Percentiles rank a stretch among this genome's conserved stretches.
phyloP scores from a whole-genome alignment of 2,113 vertebrate species.

The Heloderma charlesbogerti region DNA sequence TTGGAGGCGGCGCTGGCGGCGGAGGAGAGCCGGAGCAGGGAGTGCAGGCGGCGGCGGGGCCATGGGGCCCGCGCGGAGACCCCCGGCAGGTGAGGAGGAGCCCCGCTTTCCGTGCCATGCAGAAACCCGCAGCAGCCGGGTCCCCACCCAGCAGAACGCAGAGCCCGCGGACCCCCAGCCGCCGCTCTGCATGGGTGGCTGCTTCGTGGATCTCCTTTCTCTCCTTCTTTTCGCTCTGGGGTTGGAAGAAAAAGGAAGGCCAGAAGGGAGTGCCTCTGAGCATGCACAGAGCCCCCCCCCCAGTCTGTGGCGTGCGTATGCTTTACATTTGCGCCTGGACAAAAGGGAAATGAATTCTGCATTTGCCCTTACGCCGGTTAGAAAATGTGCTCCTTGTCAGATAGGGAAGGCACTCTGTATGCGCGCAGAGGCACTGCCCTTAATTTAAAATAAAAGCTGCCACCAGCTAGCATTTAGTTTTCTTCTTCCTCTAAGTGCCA shows the following conservation, averaged over 20 bases:
- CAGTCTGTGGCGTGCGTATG: too few relatives aligned
- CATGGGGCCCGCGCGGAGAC: neutral
- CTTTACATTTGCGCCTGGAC: neutral
- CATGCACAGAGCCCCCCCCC: neutral
- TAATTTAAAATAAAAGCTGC: neutral
- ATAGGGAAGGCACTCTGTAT: neutral
- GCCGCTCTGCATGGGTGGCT: neutral
- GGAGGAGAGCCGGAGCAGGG: slow-evolving; percentile 48
- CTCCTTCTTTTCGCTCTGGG: neutral
- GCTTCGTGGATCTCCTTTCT: neutral
- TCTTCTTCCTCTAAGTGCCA: neutral
- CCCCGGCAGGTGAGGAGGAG: neutral
- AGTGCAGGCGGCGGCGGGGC: slow-evolving; percentile 10
- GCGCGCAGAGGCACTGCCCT: neutral
- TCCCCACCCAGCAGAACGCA: slow-evolving; percentile 9
- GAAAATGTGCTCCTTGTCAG: neutral
- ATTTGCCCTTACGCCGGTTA: too few relatives aligned
- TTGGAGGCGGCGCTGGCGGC: neutral
- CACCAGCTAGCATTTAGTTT: too few relatives aligned
- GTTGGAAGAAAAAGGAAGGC: neutral
- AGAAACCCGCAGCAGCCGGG: slow-evolving; percentile 6
- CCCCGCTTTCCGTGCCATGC: neutral
- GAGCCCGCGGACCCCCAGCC: neutral
- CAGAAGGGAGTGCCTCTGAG: neutral
- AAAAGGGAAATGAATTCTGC: neutral